Conservation (phyloP, 2,113 vertebrate genomes). For the Taurulus bubalis region DNA sequence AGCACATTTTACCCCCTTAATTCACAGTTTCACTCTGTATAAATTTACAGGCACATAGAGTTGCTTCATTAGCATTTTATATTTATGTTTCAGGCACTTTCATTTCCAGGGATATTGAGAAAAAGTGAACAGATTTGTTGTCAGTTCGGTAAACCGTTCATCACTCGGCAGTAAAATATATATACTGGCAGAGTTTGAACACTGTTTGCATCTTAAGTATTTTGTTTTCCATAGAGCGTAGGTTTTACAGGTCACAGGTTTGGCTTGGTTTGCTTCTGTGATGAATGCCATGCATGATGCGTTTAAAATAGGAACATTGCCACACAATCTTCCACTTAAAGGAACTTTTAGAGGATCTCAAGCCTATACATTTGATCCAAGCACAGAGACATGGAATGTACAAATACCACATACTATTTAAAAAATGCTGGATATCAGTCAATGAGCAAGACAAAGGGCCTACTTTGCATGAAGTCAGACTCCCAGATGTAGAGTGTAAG, state of each 20-base stretch:
- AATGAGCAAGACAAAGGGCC: too few relatives aligned
- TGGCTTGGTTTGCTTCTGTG: not conserved
- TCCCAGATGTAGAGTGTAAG: not conserved
- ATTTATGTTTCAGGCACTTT: conserved; percentile 13
- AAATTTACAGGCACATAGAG: conserved; percentile 20
- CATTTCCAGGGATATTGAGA: not conserved
- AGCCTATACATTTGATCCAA: not conserved
- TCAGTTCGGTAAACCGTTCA: not conserved
- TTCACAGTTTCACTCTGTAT: conserved; percentile 12
- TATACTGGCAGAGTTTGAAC: not conserved
- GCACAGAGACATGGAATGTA: not conserved
- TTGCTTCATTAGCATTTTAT: conserved; percentile 2
- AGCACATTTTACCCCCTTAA: not conserved
- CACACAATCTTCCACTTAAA: not conserved
- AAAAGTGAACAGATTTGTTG: not conserved
- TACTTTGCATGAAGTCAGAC: not conserved
- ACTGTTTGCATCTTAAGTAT: not conserved
- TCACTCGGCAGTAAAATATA: not conserved
- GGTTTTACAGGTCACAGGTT: not conserved
- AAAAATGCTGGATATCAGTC: too few relatives aligned
- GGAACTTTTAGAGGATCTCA: not conserved
- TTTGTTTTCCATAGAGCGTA: not conserved
- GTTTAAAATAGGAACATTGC: not conserved
- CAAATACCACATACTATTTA: not conserved
- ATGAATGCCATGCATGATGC: not conserved